Conservation (phyloP, 1,140 invertebrate species). For the Triops longicaudatus region DNA sequence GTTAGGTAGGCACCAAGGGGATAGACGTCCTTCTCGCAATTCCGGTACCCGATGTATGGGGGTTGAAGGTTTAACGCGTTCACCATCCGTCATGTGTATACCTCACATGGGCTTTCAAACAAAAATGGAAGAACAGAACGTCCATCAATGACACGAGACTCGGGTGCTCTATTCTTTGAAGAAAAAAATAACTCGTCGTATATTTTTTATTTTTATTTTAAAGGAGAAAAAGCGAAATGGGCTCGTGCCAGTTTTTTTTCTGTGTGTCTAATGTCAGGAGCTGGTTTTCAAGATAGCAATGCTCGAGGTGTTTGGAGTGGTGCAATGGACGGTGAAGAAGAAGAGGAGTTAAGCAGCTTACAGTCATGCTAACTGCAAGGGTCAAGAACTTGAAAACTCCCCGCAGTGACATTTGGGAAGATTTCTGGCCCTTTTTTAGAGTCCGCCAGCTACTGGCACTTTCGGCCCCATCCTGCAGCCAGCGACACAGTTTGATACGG, state of each 20-base stretch:
- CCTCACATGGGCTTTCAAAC: neutral
- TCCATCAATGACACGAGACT: neutral
- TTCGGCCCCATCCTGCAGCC: no score
- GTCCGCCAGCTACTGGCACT: no score
- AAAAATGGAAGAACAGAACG: neutral
- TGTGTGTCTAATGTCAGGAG: neutral
- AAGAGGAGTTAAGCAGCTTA: constrained; percentile 3
- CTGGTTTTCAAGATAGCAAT: neutral
- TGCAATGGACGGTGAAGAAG: neutral
- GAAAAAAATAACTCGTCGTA: neutral
- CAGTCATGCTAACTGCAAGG: constrained; percentile 1
- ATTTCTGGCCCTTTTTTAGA: neutral
- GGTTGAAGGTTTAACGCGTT: no score
- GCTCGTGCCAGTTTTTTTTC: neutral
- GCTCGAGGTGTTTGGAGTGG: neutral
- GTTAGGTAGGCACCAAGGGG: no score
- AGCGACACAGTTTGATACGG: no score
- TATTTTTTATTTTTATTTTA: neutral
- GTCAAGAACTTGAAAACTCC: constrained; percentile 4
- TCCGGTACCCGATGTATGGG: no score
- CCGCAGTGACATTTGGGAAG: constrained; percentile 4
- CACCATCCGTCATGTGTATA: neutral
- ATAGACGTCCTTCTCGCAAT: no score
- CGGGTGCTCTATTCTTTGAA: neutral
- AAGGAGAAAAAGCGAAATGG: neutral